Evolutionary conservation across 2,797 vertebrate genomes (phyloP), one percentile per base, ranked within the genome.

Genomic region (Molossus alvarezi): DNA sequence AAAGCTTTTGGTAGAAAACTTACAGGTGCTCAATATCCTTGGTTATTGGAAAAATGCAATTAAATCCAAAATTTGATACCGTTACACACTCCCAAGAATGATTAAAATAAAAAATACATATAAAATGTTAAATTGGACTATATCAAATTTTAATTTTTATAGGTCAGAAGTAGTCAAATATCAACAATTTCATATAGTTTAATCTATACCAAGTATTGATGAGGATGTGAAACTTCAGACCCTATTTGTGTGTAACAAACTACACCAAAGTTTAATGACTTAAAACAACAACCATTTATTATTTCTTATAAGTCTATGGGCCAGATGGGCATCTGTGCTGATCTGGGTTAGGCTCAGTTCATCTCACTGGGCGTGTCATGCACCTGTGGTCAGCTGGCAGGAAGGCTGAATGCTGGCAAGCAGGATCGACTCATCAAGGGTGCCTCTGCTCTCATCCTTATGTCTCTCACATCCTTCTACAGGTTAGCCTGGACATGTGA

Each of bases 21-120:
- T 45, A 51, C 20, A 72, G 53, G 7, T 71, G 11, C 8, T 55
- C 13, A 41, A 53, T 3, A 88, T 75, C 33, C 48, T 23, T 71
- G 64, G 15, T 82, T 89, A 87, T 71, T 69, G 88, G 71, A 29
- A 88, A 94, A 88, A 85, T 72, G 14, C 15, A 92, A 80, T 94
- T 90, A 80, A 91, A 81, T 69, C 33, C 37, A 55, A 2, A 77
- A 48, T 57, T 76, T 81, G 67, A 80, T 72, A 81, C 33, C 57
- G 6, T 72, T 37, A n/a, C n/a, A 58, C 1, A 71, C 6, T 48
- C 27, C 9, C 15, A 73, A 83, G 18, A 73, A 71, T 69, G 57
- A 69, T 76, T 57, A 76, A 82, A 84, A 53, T n/a, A 92, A 92
- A 81, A 25, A n/a, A 25, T 4, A 72, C 25, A 25, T 33, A n/a